Evolutionary conservation across 2,888 invertebrate species (phyloP).

Genomic region (Ectobius pallidus): DNA sequence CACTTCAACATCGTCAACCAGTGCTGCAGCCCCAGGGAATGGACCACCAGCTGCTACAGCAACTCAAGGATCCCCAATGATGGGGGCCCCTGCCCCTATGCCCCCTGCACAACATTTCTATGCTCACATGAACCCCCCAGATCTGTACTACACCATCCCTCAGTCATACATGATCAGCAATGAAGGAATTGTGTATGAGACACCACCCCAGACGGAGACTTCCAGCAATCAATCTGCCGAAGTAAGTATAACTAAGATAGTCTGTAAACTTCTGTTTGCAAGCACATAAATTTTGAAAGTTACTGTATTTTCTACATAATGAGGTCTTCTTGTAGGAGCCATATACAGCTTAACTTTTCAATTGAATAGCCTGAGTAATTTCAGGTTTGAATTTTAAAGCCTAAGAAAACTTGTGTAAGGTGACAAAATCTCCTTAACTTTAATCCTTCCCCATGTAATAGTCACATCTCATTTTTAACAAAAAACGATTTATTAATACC

Average conservation of each 20-base stretch:
- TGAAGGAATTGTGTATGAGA: conserved; percentile 26
- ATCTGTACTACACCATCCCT: conserved; percentile 21
- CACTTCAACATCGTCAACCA: conserved; percentile 19
- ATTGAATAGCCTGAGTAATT: too few relatives aligned
- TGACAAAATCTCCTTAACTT: too few relatives aligned
- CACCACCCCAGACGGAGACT: conserved; percentile 17
- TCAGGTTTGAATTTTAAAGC: too few relatives aligned
- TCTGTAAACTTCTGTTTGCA: too few relatives aligned
- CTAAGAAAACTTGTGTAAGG: too few relatives aligned
- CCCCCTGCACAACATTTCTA: conserved; percentile 27
- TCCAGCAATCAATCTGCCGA: conserved; percentile 30
- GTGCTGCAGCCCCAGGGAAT: conserved; percentile 8
- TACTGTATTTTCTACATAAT: too few relatives aligned
- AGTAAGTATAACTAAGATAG: conserved; percentile 3
- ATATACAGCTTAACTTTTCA: too few relatives aligned
- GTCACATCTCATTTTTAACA: too few relatives aligned
- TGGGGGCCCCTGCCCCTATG: neutral
- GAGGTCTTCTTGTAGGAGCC: too few relatives aligned
- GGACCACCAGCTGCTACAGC: conserved; percentile 25
- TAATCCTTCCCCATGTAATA: too few relatives aligned
- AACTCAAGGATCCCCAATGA: conserved; percentile 16
- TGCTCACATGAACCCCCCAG: conserved; percentile 24
- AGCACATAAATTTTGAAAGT: too few relatives aligned
- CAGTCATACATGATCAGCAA: conserved; percentile 24
- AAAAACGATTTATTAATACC: too few relatives aligned